Evolutionary conservation across 2,797 vertebrate species (phyloP).

Genomic region (Kryptolebias ocellatus): DNA sequence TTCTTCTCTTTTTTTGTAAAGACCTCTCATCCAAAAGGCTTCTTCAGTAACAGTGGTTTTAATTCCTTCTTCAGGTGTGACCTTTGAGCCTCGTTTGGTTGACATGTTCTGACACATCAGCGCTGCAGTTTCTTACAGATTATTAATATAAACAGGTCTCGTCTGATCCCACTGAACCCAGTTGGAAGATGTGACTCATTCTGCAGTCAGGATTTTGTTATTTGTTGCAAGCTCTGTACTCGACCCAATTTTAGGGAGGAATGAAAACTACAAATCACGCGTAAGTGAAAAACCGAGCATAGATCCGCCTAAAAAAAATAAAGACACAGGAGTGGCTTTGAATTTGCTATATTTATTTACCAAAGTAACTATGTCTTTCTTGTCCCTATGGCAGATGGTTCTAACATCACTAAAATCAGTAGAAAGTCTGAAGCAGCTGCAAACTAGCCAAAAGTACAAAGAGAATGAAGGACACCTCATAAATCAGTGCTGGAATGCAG

Average conservation of each 20-base stretch:
- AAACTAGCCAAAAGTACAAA: slow-evolving; percentile 39
- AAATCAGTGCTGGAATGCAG: slow-evolving; percentile 75
- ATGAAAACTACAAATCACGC: slow-evolving; percentile 28
- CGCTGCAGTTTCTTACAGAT: slow-evolving; percentile 25
- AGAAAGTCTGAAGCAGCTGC: slow-evolving; percentile 52
- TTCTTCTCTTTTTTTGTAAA: too few relatives aligned
- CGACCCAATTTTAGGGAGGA: slow-evolving; percentile 23
- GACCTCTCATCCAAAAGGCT: too few relatives aligned
- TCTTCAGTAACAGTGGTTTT: slow-evolving; percentile 2
- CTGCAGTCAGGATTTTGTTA: slow-evolving; percentile 23
- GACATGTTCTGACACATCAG: slow-evolving; percentile 45
- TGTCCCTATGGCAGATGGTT: slow-evolving; percentile 1
- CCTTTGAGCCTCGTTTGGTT: slow-evolving; percentile 26
- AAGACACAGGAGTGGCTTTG: slow-evolving; percentile 9
- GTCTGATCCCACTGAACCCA: slow-evolving; percentile 33
- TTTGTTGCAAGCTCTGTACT: slow-evolving; percentile 16
- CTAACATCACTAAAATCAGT: slow-evolving; percentile 8
- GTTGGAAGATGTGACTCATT: slow-evolving; percentile 37
- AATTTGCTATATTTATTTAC: slow-evolving; percentile 3
- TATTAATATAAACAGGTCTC: slow-evolving; percentile 42
- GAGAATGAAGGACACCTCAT: slow-evolving; percentile 67
- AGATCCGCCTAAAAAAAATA: not conserved
- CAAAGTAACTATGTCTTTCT: not conserved
- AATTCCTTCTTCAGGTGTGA: slow-evolving; percentile 48
- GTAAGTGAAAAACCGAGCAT: not conserved